phyloP scores from a whole-genome alignment of 2,888 invertebrate genomes.

The Drosophila vallismaia region DNA sequence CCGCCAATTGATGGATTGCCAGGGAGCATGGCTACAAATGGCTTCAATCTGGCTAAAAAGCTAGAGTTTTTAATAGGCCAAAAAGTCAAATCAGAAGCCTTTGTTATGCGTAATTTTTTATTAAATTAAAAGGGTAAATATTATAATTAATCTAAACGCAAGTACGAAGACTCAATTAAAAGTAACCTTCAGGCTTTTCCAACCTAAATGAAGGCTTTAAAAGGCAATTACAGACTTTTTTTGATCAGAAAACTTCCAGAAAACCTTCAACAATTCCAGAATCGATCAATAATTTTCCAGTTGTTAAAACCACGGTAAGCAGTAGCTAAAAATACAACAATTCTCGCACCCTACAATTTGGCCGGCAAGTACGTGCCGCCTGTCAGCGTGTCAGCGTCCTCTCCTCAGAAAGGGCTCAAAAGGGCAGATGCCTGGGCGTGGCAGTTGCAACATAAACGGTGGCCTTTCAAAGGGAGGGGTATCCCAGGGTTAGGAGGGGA shows the following conservation, averaged over 20 bases:
- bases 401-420: slow-evolving; percentile 8
- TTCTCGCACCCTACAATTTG: slow-evolving; percentile 61
- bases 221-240: too few species aligned
- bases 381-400: too few species aligned
- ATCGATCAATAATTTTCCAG: not conserved
- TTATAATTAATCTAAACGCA: not conserved
- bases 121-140: not conserved
- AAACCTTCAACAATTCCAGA: not conserved
- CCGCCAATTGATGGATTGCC: slow-evolving; percentile 32
- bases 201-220: too few species aligned
- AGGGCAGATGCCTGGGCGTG: slow-evolving; percentile 10
- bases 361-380: slow-evolving; percentile 60
- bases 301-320: slow-evolving; percentile 49
- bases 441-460: slow-evolving; percentile 4
- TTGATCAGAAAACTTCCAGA: too few species aligned
- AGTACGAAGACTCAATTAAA: not conserved
- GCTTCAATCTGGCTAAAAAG: slow-evolving; percentile 1
- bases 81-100: not conserved
- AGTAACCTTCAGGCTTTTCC: too few species aligned
- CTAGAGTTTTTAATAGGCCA: not conserved
- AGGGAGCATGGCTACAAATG: slow-evolving; percentile 14
- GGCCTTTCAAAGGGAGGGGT: not conserved
- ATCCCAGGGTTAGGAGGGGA: not conserved
- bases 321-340: slow-evolving; percentile 67
- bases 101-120: not conserved